Percentiles rank a stretch among this genome's conserved stretches.
These are phyloP conservation scores for Leuciscus idus DNA, from an alignment of 2,113 vertebrate species.

Conservation along the genomic window DNA sequence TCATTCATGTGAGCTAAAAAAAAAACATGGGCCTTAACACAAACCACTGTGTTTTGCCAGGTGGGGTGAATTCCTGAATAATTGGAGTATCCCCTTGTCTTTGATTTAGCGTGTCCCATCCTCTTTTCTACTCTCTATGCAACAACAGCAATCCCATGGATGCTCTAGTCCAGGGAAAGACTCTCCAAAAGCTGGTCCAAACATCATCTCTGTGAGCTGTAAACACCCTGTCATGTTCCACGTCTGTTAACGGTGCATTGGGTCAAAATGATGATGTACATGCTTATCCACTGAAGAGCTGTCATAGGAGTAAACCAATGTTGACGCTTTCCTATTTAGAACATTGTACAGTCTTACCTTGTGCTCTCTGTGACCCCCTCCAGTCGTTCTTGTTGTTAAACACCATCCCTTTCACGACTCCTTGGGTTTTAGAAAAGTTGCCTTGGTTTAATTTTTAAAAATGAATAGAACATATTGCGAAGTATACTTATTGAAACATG, in stretches of 20 bases:
- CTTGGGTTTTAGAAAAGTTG: conserved; percentile 72
- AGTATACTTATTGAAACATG: conserved; percentile 62
- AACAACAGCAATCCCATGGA: conserved; percentile 69
- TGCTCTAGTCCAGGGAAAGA: conserved; percentile 71
- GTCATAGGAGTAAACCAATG: too few species aligned
- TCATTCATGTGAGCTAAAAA: conserved; percentile 26
- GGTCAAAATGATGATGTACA: too few species aligned
- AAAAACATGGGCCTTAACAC: conserved; percentile 6
- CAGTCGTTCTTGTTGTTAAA: conserved; percentile 49
- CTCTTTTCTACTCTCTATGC: conserved; percentile 75
- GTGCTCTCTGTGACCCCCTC: conserved; percentile 62
- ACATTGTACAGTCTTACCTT: too few species aligned
- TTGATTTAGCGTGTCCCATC: conserved; percentile 20
- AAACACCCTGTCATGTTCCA: too few species aligned
- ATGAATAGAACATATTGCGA: conserved; percentile 65
- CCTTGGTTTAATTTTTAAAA: conserved; percentile 67
- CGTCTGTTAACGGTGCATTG: too few species aligned
- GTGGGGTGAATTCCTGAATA: conserved; percentile 16
- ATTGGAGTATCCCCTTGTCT: conserved; percentile 19
- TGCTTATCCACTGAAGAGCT: too few species aligned
- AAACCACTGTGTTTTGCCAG: conserved; percentile 30
- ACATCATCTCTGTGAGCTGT: too few species aligned
- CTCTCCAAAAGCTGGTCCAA: too few species aligned
- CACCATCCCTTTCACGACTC: conserved; percentile 59
- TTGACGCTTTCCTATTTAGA: too few species aligned